These are phyloP conservation scores for Spea hammondii DNA, from an alignment of 2,797 vertebrate genomes.

Conservation along the genomic window DNA sequence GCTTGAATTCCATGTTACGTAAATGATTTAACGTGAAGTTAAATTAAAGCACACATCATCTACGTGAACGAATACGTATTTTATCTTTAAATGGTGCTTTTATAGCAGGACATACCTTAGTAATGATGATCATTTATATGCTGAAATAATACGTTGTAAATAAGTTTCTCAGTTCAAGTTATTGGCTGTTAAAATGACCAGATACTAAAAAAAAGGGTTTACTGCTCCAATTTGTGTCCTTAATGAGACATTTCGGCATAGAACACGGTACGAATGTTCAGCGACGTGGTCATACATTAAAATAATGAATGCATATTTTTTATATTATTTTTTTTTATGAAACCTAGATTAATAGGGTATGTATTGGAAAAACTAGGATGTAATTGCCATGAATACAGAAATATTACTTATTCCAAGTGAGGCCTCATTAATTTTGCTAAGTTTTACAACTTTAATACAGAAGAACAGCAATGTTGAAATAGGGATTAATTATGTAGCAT, in stretches of 20 bases:
- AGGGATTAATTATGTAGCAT: neutral
- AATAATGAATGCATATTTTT: conserved; percentile 28
- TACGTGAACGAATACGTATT: too few relatives aligned
- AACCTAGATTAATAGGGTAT: conserved; percentile 13
- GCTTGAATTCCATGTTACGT: too few relatives aligned
- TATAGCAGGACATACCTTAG: too few relatives aligned
- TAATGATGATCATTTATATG: too few relatives aligned
- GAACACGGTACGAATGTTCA: neutral
- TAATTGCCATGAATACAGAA: conserved; percentile 44
- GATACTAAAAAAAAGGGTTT: neutral
- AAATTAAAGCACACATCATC: too few relatives aligned
- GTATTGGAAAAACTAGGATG: conserved; percentile 15
- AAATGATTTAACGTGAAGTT: too few relatives aligned
- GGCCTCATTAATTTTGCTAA: conserved; percentile 38
- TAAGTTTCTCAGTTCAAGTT: too few relatives aligned
- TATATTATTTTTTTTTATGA: conserved; percentile 4
- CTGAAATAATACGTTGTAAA: too few relatives aligned
- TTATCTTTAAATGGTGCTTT: too few relatives aligned
- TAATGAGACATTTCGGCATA: conserved; percentile 2
- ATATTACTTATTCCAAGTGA: conserved; percentile 19
- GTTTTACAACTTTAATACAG: conserved; percentile 22
- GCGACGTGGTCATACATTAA: neutral
- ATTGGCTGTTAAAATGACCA: neutral
- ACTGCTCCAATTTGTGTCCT: neutral
- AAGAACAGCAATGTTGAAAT: neutral